Evolutionary conservation across 1,140 invertebrate genomes (phyloP).

Genomic region (Trigoniulus corallinus): DNA sequence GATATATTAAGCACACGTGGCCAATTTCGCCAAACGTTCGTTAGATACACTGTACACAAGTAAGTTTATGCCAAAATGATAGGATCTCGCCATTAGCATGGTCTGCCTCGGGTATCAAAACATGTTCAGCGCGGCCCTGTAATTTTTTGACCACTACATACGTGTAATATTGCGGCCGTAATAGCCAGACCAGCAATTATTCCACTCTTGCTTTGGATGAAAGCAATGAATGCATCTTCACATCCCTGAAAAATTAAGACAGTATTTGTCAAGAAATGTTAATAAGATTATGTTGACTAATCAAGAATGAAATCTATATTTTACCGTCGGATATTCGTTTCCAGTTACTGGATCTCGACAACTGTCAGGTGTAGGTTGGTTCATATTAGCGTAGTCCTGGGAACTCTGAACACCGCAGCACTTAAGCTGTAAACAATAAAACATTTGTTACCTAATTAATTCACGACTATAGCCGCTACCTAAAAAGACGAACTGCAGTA

Average conservation of each 20-base stretch:
- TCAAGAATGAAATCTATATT: neutral
- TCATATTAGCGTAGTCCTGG: constrained; percentile 52
- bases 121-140: too few relatives aligned
- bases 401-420: constrained; percentile 70
- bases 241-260: neutral
- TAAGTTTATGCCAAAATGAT: too few relatives aligned
- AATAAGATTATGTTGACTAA: neutral
- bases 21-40: too few relatives aligned
- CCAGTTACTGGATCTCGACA: constrained; percentile 73
- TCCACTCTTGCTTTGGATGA: neutral
- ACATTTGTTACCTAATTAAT: too few relatives aligned
- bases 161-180: neutral
- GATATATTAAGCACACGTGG: too few relatives aligned
- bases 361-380: constrained; percentile 56
- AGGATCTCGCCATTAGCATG: too few relatives aligned
- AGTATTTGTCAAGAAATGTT: neutral
- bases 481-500: too few relatives aligned
- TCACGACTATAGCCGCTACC: too few relatives aligned
- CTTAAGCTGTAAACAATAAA: too few relatives aligned
- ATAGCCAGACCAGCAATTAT: neutral
- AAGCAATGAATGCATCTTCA: neutral
- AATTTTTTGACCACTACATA: too few relatives aligned
- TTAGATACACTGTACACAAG: too few relatives aligned
- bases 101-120: too few relatives aligned
- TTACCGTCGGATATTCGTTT: neutral